Percentiles rank a stretch among this genome's conserved stretches.
These are phyloP conservation scores for Gouania willdenowi DNA, from an alignment of 2,797 vertebrate species.

Conservation along the genomic window DNA sequence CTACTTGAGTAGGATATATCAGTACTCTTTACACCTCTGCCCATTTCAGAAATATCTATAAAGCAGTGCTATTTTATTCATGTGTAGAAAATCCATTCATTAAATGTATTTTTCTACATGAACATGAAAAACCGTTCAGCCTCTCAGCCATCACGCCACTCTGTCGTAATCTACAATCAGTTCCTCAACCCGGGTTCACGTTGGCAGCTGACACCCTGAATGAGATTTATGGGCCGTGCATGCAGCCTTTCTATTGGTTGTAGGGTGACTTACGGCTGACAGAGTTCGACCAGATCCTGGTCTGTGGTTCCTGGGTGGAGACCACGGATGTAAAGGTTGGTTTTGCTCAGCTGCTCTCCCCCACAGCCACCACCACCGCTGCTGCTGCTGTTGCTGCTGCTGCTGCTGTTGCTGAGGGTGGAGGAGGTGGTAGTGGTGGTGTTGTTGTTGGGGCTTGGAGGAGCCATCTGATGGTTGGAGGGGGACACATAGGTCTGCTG, in stretches of 20 bases:
- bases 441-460: conserved; percentile 85
- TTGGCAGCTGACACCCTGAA: background rate
- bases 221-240: conserved; percentile 30
- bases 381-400: conserved; percentile 53
- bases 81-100: conserved; percentile 3
- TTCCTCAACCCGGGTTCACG: conserved; percentile 9
- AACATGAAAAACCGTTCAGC: conserved; percentile 4
- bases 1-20: too few relatives aligned
- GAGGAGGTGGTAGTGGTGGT: conserved; percentile 69
- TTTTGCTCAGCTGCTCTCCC: conserved; percentile 90
- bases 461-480: conserved; percentile 86
- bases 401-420: conserved; percentile 46
- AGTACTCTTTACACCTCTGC: conserved; percentile 17
- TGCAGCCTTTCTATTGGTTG: conserved; percentile 18
- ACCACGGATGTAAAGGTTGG: conserved; percentile 93
- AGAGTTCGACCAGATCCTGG: conserved; percentile 93
- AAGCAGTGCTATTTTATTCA: background rate
- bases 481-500: conserved; percentile 85
- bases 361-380: conserved; percentile 56
- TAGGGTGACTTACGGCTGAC: conserved; percentile 86
- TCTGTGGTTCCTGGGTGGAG: conserved; percentile 91
- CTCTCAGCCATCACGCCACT: conserved; percentile 12
- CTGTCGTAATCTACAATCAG: conserved; percentile 10
- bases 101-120: conserved; percentile 4
- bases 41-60: conserved; percentile 11